These are phyloP conservation scores for Pan paniscus DNA, from an alignment of 2,113 vertebrate species.

Conservation along the genomic window DNA sequence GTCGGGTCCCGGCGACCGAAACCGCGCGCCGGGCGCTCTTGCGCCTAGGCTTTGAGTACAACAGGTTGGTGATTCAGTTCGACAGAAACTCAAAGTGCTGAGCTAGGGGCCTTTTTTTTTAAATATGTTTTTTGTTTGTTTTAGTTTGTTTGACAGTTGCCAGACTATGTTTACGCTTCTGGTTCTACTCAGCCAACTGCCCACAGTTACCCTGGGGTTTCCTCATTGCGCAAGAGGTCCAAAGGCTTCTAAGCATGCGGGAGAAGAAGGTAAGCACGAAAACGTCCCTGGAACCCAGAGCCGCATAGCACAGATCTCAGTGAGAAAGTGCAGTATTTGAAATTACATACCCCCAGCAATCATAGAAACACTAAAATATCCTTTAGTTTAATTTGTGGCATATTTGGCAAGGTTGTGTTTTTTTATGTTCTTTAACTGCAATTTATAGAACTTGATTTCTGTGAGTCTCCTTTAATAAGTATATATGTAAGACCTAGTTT, in stretches of 20 bases:
- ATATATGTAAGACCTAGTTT: conserved; percentile 23
- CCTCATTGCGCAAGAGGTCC: conserved; percentile 79
- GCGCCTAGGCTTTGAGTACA: not conserved
- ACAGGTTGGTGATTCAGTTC: conserved; percentile 43
- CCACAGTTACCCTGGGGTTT: conserved; percentile 72
- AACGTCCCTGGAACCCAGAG: not conserved
- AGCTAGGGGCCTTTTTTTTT: not conserved
- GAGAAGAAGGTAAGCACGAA: conserved; percentile 84
- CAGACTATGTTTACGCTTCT: conserved; percentile 84
- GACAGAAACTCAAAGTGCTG: not conserved
- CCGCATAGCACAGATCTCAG: not conserved
- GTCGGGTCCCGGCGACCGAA: not conserved
- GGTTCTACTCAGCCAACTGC: conserved; percentile 85
- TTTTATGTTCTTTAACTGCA: conserved; percentile 13
- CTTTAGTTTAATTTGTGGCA: conserved; percentile 16
- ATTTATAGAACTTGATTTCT: not conserved
- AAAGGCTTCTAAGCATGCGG: conserved; percentile 34
- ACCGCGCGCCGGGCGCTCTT: not conserved
- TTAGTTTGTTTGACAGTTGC: conserved; percentile 77
- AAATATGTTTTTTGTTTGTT: conserved; percentile 17
- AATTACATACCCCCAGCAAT: not conserved
- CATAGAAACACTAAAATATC: not conserved
- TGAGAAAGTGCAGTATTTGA: not conserved
- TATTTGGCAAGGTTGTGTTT: conserved; percentile 23
- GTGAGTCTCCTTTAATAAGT: conserved; percentile 40